These are phyloP conservation scores for Rousettus leschenaultii DNA, from an alignment of 2,113 vertebrate species.

Conservation along the genomic window DNA sequence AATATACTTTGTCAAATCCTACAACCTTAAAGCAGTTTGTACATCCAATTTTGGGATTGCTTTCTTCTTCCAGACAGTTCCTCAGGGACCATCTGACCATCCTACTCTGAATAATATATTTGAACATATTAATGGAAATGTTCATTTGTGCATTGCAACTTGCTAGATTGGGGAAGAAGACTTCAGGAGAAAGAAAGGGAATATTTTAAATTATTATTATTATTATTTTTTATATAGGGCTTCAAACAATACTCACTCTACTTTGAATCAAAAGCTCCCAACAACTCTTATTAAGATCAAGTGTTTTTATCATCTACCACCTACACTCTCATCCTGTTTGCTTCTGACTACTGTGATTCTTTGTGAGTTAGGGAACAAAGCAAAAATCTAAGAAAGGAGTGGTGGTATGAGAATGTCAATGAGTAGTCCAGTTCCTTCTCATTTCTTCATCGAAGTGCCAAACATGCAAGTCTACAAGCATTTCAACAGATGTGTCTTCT, in stretches of 20 bases:
- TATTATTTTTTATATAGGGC: background rate
- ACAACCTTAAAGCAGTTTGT: conserved; percentile 53
- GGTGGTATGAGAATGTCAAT: background rate
- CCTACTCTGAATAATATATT: background rate
- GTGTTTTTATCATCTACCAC: background rate
- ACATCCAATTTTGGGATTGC: conserved; percentile 48
- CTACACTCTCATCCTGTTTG: background rate
- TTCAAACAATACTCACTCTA: background rate
- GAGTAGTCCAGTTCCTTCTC: background rate
- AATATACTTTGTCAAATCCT: background rate
- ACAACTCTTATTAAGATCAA: background rate
- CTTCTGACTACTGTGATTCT: background rate
- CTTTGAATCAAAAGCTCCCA: background rate
- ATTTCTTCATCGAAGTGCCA: background rate
- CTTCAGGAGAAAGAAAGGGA: background rate
- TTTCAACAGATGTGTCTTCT: background rate
- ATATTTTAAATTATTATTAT: background rate
- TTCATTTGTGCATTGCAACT: background rate
- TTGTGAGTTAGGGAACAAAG: background rate
- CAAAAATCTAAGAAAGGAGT: background rate
- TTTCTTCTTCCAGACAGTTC: conserved; percentile 34
- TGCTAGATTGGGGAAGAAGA: background rate
- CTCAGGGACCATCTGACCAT: conserved; percentile 14
- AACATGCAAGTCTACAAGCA: rapidly evolving
- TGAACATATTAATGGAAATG: background rate